Conservation (phyloP, 2,888 invertebrate genomes). For the Stramonita haemastoma region DNA sequence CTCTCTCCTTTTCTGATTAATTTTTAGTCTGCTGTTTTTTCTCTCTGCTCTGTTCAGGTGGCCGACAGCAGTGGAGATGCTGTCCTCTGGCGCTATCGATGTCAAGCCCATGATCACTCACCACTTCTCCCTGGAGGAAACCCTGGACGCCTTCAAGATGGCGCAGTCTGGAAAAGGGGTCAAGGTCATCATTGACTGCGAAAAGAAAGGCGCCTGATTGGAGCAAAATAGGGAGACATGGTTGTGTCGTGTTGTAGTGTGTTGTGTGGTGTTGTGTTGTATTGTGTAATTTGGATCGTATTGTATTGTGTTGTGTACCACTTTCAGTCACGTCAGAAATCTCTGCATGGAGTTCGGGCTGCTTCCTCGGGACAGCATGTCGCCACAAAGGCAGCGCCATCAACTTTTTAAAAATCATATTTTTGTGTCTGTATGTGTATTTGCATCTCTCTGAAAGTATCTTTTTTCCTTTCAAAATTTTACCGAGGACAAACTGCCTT, state of each 20-base stretch:
- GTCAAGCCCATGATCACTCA: conserved; percentile 69
- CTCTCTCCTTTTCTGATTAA: not conserved
- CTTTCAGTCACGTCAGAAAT: not conserved
- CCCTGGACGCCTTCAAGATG: conserved; percentile 89
- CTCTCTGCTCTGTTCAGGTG: conserved; percentile 7
- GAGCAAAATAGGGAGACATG: not conserved
- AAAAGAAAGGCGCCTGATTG: conserved; percentile 31
- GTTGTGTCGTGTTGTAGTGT: not conserved
- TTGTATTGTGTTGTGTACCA: not conserved
- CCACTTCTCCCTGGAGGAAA: conserved; percentile 73
- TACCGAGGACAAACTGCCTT: no score
- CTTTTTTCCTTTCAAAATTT: no score
- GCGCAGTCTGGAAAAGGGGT: conserved; percentile 86
- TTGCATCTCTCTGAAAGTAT: no score
- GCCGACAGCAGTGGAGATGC: conserved; percentile 43
- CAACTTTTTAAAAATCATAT: no score
- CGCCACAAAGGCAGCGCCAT: no score
- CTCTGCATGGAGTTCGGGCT: not conserved
- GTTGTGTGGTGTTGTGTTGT: not conserved
- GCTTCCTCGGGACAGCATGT: no score
- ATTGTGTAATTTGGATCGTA: not conserved
- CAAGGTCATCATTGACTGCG: conserved; percentile 91
- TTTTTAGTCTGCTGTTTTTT: not conserved
- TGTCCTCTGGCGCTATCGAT: conserved; percentile 67
- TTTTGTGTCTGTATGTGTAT: no score